These are phyloP conservation scores for Euwallacea fornicatus DNA, from an alignment of 1,140 invertebrate species.

Conservation along the genomic window DNA sequence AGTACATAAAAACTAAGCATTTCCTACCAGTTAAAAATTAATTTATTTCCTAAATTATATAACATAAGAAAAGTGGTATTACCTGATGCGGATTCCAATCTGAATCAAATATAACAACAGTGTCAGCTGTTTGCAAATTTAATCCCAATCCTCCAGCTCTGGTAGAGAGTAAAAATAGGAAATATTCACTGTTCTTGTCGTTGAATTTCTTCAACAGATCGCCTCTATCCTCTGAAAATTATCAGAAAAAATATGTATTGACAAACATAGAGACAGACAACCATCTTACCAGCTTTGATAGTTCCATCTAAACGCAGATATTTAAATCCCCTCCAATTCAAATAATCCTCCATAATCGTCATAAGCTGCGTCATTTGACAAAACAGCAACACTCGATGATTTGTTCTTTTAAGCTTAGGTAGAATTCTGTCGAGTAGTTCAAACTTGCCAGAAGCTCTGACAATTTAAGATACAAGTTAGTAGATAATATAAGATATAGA, in stretches of 20 bases:
- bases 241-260: neutral
- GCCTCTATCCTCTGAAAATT: slow-evolving; percentile 81
- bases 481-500: slow-evolving; percentile 54
- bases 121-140: slow-evolving; percentile 97
- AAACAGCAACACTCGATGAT: slow-evolving; percentile 94
- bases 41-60: neutral
- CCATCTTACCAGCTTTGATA: slow-evolving; percentile 74
- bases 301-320: slow-evolving; percentile 87
- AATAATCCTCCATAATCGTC: slow-evolving; percentile 99
- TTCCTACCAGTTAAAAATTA: no score
- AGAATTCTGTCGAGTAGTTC: slow-evolving; percentile 97
- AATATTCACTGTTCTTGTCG: slow-evolving; percentile 85
- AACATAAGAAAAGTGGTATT: neutral
- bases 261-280: neutral
- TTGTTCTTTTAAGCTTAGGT: slow-evolving; percentile 89
- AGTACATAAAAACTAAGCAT: neutral
- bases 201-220: slow-evolving; percentile 93
- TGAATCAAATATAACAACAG: slow-evolving; percentile 98
- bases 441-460: slow-evolving; percentile 92
- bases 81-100: slow-evolving; percentile 99
- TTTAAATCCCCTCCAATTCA: slow-evolving; percentile 82
- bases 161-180: slow-evolving; percentile 95
- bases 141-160: slow-evolving; percentile 96
- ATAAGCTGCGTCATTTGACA: slow-evolving; percentile 99
- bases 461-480: slow-evolving; percentile 41